Conservation (phyloP, 1,140 invertebrate species). For the Zaprionus taronus region DNA sequence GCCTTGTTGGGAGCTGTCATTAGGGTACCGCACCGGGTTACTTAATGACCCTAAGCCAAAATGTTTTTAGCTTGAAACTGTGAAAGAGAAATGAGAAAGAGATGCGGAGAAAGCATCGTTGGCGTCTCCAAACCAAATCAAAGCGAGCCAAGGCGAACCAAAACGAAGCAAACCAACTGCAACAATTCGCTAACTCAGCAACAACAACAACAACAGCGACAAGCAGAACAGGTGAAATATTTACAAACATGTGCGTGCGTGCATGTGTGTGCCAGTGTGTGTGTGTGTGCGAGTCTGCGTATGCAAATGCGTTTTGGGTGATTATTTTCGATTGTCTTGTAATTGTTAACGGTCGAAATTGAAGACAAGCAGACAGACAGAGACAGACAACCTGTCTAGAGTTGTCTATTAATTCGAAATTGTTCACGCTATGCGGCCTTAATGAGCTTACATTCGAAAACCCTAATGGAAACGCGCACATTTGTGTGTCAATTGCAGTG, state of each 20-base stretch:
- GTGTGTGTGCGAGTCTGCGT: slow-evolving; percentile 5
- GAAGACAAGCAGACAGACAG: slow-evolving; percentile 36
- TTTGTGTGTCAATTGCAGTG: slow-evolving; percentile 22
- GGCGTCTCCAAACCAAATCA: slow-evolving; percentile 16
- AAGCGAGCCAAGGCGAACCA: slow-evolving; percentile 40
- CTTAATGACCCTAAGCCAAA: slow-evolving; percentile 74
- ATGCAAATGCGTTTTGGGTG: slow-evolving; percentile 56
- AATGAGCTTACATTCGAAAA: slow-evolving; percentile 46
- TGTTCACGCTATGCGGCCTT: slow-evolving; percentile 57
- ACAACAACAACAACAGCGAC: slow-evolving; percentile 30
- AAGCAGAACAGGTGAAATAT: slow-evolving; percentile 59
- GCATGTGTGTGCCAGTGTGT: slow-evolving; percentile 6
- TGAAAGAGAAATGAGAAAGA: slow-evolving; percentile 77
- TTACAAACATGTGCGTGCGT: slow-evolving; percentile 9
- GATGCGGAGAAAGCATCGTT: slow-evolving; percentile 74
- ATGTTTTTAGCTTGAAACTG: slow-evolving; percentile 61
- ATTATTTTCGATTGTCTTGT: slow-evolving; percentile 72
- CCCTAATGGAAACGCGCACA: slow-evolving; percentile 39
- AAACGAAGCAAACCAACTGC: slow-evolving; percentile 65
- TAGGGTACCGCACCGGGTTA: slow-evolving; percentile 55
- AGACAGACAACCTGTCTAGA: slow-evolving; percentile 10
- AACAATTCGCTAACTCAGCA: slow-evolving; percentile 65
- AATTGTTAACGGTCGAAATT: slow-evolving; percentile 36
- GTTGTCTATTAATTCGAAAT: slow-evolving; percentile 40
- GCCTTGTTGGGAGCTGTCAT: slow-evolving; percentile 44